Percentiles rank a stretch among this genome's conserved stretches.
These are phyloP conservation scores for Excalfactoria chinensis DNA, from an alignment of 2,113 vertebrate genomes.

Conservation along the genomic window DNA sequence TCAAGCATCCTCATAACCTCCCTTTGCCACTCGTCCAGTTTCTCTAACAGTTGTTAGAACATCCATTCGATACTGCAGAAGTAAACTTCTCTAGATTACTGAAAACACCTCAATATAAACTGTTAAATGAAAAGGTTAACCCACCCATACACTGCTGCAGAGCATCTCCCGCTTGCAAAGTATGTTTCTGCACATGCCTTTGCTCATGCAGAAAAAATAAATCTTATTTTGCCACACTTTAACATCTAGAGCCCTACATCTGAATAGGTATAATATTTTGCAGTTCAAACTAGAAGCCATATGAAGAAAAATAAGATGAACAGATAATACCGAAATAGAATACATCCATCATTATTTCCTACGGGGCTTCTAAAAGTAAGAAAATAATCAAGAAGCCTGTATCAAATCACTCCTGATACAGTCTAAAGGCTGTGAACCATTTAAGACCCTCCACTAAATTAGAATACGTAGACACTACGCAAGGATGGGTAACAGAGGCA, in stretches of 20 bases:
- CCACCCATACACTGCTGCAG: not conserved
- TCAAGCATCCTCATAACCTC: not conserved
- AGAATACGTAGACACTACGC: rapidly evolving
- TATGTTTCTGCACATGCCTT: not conserved
- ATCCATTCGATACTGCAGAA: not conserved
- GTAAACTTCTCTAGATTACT: not conserved
- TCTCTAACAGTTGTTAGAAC: not conserved
- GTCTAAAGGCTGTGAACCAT: not conserved
- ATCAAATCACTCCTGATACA: not conserved
- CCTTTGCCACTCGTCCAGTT: not conserved
- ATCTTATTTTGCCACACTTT: not conserved
- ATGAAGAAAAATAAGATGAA: not conserved
- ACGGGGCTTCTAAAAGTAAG: not conserved
- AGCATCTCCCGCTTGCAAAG: not conserved
- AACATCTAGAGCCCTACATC: not conserved
- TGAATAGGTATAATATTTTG: not conserved
- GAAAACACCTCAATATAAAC: not conserved
- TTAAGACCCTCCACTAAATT: not conserved
- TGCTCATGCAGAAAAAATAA: not conserved
- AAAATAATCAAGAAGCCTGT: not conserved
- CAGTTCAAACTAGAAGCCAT: not conserved
- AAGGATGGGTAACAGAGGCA: not conserved
- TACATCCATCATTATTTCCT: not conserved
- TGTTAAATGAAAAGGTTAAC: not conserved
- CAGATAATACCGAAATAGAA: not conserved